Evolutionary conservation across 2,797 vertebrate species (phyloP).

Genomic region (Paedocypris micromegethes): DNA sequence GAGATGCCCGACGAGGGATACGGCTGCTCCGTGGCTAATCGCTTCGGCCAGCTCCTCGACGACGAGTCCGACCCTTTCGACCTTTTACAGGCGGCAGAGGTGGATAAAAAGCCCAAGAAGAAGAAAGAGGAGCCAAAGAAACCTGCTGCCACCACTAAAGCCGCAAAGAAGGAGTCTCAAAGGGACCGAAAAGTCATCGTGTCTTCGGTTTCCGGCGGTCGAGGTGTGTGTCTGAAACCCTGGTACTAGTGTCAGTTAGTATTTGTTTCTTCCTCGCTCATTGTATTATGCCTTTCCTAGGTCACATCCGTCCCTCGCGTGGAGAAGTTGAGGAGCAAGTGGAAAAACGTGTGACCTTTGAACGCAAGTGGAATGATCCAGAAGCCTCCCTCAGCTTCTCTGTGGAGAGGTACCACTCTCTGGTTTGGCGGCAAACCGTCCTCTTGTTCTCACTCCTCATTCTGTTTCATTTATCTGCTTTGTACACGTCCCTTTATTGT

Average conservation of each 20-base stretch:
- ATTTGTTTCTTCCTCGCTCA: too few species aligned
- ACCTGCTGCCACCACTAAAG: slow-evolving; percentile 52
- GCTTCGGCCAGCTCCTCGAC: slow-evolving; percentile 84
- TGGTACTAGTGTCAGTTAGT: too few species aligned
- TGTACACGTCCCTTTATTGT: background rate
- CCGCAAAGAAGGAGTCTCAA: slow-evolving; percentile 73
- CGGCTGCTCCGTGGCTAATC: slow-evolving; percentile 81
- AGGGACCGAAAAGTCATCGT: slow-evolving; percentile 59
- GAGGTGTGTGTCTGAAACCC: slow-evolving; percentile 23
- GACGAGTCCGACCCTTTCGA: slow-evolving; percentile 88
- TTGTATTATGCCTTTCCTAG: background rate
- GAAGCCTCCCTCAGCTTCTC: slow-evolving; percentile 43
- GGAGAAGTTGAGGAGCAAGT: slow-evolving; percentile 30
- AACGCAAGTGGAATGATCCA: slow-evolving; percentile 33
- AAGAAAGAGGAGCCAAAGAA: slow-evolving; percentile 61
- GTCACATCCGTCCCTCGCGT: slow-evolving; percentile 25
- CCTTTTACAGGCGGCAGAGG: slow-evolving; percentile 68
- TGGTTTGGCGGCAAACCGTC: background rate
- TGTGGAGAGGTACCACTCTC: slow-evolving; percentile 42
- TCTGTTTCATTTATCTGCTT: background rate
- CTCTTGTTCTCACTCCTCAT: background rate
- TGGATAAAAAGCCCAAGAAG: slow-evolving; percentile 58
- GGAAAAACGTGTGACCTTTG: slow-evolving; percentile 42
- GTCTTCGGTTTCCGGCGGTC: slow-evolving; percentile 36
- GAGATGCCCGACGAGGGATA: slow-evolving; percentile 66